Evolutionary conservation across 2,113 vertebrate species (phyloP).

Genomic region (Odocoileus hemionus): DNA sequence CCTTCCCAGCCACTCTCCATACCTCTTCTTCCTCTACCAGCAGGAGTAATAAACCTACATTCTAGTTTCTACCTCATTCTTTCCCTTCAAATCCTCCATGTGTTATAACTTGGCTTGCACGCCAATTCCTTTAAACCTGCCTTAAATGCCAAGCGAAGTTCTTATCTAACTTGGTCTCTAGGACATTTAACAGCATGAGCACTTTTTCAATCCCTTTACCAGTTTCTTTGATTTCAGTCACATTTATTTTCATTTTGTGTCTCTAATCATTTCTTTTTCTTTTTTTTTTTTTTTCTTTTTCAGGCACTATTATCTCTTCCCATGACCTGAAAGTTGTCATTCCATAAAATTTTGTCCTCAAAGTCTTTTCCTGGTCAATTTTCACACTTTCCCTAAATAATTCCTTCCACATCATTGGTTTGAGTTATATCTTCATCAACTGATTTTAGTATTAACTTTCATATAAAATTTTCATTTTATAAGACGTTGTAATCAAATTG

Average conservation of each 20-base stretch:
- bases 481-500: background rate
- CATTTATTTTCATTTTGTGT: background rate
- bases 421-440: background rate
- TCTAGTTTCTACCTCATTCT: background rate
- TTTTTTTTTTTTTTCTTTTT: background rate
- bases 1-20: background rate
- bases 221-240: background rate
- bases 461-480: background rate
- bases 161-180: background rate
- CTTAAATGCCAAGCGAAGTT: background rate
- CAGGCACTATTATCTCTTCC: background rate
- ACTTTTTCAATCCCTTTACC: background rate
- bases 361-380: background rate
- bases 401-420: background rate
- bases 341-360: background rate
- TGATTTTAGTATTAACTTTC: background rate
- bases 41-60: background rate
- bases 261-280: background rate
- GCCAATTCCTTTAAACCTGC: background rate
- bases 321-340: background rate
- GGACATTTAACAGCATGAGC: background rate
- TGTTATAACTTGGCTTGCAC: background rate
- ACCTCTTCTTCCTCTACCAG: background rate
- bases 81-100: background rate
- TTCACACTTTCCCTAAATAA: background rate